Percentiles rank a stretch among this genome's conserved stretches.
Evolutionary conservation across 1,140 invertebrate genomes (phyloP).

Genomic region (Homalodisca vitripennis): DNA sequence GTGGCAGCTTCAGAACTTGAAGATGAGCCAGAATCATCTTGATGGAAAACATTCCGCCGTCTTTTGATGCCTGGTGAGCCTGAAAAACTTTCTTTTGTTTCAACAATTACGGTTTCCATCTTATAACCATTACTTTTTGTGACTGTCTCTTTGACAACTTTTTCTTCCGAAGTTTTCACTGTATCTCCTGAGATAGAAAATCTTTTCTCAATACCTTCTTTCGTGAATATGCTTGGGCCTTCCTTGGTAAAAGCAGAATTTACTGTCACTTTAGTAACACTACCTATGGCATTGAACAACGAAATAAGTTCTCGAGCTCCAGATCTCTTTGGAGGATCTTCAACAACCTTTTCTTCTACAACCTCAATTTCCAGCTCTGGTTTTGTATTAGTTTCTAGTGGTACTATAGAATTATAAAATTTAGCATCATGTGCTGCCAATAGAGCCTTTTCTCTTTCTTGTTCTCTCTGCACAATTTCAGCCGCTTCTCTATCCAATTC

Average conservation of each 20-base stretch:
- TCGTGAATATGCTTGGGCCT: slow-evolving; percentile 34
- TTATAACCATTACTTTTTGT: slow-evolving; percentile 4
- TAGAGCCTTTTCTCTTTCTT: slow-evolving; percentile 47
- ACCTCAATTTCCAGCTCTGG: too few relatives aligned
- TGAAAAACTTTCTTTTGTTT: slow-evolving; percentile 26
- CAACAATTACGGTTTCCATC: slow-evolving; percentile 25
- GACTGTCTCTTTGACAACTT: background rate
- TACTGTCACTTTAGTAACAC: slow-evolving; percentile 57
- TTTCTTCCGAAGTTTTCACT: slow-evolving; percentile 7
- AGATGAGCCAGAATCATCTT: background rate
- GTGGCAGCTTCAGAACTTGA: background rate
- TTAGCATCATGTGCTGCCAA: slow-evolving; percentile 45
- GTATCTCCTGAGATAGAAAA: slow-evolving; percentile 32
- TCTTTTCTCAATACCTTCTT: slow-evolving; percentile 36
- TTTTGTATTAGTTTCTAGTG: slow-evolving; percentile 42
- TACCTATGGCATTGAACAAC: slow-evolving; percentile 62
- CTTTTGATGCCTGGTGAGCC: slow-evolving; percentile 24
- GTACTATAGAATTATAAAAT: slow-evolving; percentile 45
- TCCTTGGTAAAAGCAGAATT: slow-evolving; percentile 48
- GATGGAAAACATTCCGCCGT: slow-evolving; percentile 12
- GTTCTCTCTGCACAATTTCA: slow-evolving; percentile 65
- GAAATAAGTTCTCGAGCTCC: slow-evolving; percentile 59
- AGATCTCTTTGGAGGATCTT: slow-evolving; percentile 46
- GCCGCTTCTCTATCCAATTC: slow-evolving; percentile 75
- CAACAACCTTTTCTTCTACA: slow-evolving; percentile 42